phyloP scores from a whole-genome alignment of 2,888 invertebrate species.

The Acleris holmiana region DNA sequence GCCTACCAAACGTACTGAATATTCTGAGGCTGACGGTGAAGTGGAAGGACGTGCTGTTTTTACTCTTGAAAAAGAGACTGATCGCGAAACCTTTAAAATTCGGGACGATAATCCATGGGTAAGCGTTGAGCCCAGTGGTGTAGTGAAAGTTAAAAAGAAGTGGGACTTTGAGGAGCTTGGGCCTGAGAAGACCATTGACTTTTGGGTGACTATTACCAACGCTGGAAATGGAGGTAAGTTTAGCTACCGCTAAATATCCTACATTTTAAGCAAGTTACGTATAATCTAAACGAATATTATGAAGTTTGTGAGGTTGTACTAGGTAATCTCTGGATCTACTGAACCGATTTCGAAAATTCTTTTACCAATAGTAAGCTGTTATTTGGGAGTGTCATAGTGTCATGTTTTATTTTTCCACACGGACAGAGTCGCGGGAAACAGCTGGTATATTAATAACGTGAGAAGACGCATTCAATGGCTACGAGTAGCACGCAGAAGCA shows the following conservation, averaged over 20 bases:
- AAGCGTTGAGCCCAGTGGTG: slow-evolving; percentile 95
- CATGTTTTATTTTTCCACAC: too few relatives aligned
- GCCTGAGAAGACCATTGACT: slow-evolving; percentile 97
- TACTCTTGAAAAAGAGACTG: slow-evolving; percentile 95
- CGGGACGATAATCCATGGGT: slow-evolving; percentile 97
- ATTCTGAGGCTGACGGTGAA: slow-evolving; percentile 95
- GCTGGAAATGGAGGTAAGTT: slow-evolving; percentile 93
- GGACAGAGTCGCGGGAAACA: too few relatives aligned
- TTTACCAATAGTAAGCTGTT: too few relatives aligned
- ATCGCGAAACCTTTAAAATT: slow-evolving; percentile 96
- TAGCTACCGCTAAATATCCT: not conserved
- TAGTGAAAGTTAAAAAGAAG: slow-evolving; percentile 96
- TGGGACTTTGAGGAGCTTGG: slow-evolving; percentile 98
- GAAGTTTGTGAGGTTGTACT: too few relatives aligned
- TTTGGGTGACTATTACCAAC: slow-evolving; percentile 97
- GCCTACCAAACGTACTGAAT: slow-evolving; percentile 96
- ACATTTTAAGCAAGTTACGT: too few relatives aligned
- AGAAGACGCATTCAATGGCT: too few relatives aligned
- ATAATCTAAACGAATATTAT: too few relatives aligned
- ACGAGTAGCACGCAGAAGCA: too few relatives aligned
- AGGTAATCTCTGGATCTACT: too few relatives aligned
- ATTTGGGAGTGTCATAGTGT: too few relatives aligned
- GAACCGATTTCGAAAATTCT: too few relatives aligned
- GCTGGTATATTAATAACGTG: too few relatives aligned
- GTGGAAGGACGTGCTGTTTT: slow-evolving; percentile 95